Base-by-base conservation (phyloP, 2,113 vertebrate genomes). In the Sitta europaea region DNA sequence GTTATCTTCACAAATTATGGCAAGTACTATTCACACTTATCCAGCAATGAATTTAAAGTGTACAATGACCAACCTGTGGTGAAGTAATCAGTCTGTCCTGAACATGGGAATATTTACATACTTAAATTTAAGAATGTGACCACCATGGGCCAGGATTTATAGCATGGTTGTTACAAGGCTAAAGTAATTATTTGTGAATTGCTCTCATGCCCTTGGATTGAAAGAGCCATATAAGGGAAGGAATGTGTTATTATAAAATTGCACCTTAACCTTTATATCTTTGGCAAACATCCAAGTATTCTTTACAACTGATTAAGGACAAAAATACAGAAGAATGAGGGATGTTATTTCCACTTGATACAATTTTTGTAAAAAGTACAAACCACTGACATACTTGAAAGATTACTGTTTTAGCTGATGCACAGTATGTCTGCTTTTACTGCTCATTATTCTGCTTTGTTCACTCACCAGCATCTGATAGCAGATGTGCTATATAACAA, bases 151-250 rank as follows among this genome's bases (percentile, higher is more conserved):
- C 54, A 92, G 66, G 83, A 88, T 96, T 94, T 88, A 95, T 63
- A 86, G 75, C 79, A 68, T 28, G 63, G 67, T 33, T 83, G 40
- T 80, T 86, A 94, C 43, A 86, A 95, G 92, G 86, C 88, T 96
- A 94, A 96, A 96, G 86, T 90, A 94, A 95, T 95, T 94, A 94
- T 95, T 96, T 96, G 90, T 90, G 90, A 96, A 93, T 90, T 96
- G 88, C 85, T 96, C 63, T 90, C 85, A 79, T 94, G 92, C 51
- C 88, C 94, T 93, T 92, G 92, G 72, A 93, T 63, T 70, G 71
- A 93, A 93, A 93, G 75, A 70, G 50, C 82, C 86, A 86, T 95
- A 91, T 79, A 96, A 95, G 82, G 95, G 47, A 94, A 97, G 74
- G 81, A 95, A 96, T 94, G 82, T 86, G 78, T 94, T 95, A 76